Evolutionary conservation across 2,797 vertebrate species (phyloP).

Genomic region (Cephalopachus bancanus): DNA sequence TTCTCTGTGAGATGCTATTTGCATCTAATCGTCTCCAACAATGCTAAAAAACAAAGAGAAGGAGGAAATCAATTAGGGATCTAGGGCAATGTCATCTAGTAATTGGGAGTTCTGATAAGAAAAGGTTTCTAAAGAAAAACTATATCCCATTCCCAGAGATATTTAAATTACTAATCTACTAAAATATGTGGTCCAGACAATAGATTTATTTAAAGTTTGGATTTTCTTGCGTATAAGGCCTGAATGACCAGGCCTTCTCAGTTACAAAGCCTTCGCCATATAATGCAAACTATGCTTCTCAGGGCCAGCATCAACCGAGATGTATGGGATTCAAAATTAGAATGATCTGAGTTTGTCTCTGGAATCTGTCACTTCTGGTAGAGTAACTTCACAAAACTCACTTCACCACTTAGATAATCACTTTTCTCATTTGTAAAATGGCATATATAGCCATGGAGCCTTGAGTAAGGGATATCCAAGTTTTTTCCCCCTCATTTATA

Average conservation of each 20-base stretch:
- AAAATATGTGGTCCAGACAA: background rate
- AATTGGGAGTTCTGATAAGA: slow-evolving; percentile 6
- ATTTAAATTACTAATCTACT: slow-evolving; percentile 30
- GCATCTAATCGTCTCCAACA: background rate
- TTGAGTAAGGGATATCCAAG: too few species aligned
- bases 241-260: background rate
- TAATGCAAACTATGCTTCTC: background rate
- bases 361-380: background rate
- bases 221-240: background rate
- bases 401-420: background rate
- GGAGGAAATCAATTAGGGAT: background rate
- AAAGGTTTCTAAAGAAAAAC: background rate
- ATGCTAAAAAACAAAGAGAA: background rate
- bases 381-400: slow-evolving; percentile 9
- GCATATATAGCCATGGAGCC: too few species aligned
- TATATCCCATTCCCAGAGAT: background rate
- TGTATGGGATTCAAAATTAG: background rate
- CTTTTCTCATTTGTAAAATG: background rate
- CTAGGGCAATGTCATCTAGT: background rate
- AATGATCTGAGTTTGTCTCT: background rate
- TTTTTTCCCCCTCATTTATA: too few species aligned
- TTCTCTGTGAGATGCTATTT: background rate
- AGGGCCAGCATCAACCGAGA: background rate
- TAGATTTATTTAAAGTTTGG: background rate
- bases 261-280: background rate